Percentiles rank a stretch among this genome's conserved stretches.
These are phyloP conservation scores for Spialia ferax DNA, from an alignment of 2,888 invertebrate genomes.

Conservation along the genomic window DNA sequence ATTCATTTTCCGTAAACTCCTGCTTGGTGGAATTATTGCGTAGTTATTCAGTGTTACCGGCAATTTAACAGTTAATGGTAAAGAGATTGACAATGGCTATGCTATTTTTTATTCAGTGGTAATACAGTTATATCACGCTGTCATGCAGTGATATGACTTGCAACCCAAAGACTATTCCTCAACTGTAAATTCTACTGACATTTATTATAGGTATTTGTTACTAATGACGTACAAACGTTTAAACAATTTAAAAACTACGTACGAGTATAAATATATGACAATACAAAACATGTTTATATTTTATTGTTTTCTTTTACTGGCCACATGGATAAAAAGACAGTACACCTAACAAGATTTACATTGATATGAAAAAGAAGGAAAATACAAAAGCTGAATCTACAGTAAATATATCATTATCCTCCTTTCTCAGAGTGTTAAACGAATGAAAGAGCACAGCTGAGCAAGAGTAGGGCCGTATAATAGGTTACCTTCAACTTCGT, in stretches of 20 bases:
- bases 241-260: too few species aligned
- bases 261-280: too few species aligned
- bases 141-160: too few species aligned
- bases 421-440: not conserved
- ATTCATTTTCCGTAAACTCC: conserved; percentile 27
- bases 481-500: conserved; percentile 14
- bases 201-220: too few species aligned
- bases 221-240: too few species aligned
- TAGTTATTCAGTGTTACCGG: conserved; percentile 18
- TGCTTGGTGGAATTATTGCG: conserved; percentile 22
- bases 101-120: not conserved
- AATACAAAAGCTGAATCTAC: not conserved
- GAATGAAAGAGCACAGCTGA: not conserved
- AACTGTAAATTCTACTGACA: too few species aligned
- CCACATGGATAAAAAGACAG: too few species aligned
- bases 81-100: not conserved
- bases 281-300: too few species aligned
- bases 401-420: not conserved
- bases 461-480: conserved; percentile 5
- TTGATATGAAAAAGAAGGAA: not conserved
- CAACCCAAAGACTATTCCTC: too few species aligned
- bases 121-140: too few species aligned
- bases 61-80: not conserved
- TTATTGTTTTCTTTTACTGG: too few species aligned
- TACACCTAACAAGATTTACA: too few species aligned